phyloP scores from a whole-genome alignment of 2,888 invertebrate species.

The Oegoconia quadripuncta region DNA sequence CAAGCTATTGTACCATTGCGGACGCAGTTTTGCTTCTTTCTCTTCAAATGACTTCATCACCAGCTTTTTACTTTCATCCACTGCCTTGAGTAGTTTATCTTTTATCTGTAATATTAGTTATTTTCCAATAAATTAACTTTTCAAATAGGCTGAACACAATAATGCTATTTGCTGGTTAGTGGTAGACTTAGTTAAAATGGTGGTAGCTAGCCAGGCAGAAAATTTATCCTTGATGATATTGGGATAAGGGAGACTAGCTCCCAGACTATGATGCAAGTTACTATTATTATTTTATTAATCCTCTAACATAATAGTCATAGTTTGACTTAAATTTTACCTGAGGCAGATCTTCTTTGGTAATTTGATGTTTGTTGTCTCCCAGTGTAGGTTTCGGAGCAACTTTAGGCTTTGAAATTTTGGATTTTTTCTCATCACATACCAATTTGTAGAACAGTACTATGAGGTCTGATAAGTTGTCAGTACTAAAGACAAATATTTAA shows the following conservation, averaged over 20 bases:
- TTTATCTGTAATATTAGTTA: slow-evolving; percentile 61
- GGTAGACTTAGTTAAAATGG: too few species aligned
- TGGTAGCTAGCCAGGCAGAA: too few species aligned
- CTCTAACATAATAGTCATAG: background rate
- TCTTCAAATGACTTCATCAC: slow-evolving; percentile 73
- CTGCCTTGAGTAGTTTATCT: slow-evolving; percentile 71
- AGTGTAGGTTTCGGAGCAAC: slow-evolving; percentile 63
- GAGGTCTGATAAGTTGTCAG: slow-evolving; percentile 81
- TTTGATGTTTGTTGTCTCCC: slow-evolving; percentile 70
- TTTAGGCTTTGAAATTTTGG: slow-evolving; percentile 77
- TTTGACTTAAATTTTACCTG: slow-evolving; percentile 58
- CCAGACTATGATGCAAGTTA: too few species aligned
- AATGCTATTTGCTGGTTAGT: too few species aligned
- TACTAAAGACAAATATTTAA: slow-evolving; percentile 52
- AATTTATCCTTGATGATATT: too few species aligned
- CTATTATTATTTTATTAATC: too few species aligned
- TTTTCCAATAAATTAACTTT: too few species aligned
- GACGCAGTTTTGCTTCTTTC: slow-evolving; percentile 55
- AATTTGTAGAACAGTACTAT: slow-evolving; percentile 76
- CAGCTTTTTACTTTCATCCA: slow-evolving; percentile 71
- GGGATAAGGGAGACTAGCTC: too few species aligned
- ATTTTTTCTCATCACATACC: slow-evolving; percentile 79
- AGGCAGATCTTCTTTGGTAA: slow-evolving; percentile 82
- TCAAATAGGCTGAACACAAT: too few species aligned
- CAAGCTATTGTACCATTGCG: slow-evolving; percentile 63